Evolutionary conservation across 2,888 invertebrate species (phyloP).

Genomic region (Eristalis pertinax): DNA sequence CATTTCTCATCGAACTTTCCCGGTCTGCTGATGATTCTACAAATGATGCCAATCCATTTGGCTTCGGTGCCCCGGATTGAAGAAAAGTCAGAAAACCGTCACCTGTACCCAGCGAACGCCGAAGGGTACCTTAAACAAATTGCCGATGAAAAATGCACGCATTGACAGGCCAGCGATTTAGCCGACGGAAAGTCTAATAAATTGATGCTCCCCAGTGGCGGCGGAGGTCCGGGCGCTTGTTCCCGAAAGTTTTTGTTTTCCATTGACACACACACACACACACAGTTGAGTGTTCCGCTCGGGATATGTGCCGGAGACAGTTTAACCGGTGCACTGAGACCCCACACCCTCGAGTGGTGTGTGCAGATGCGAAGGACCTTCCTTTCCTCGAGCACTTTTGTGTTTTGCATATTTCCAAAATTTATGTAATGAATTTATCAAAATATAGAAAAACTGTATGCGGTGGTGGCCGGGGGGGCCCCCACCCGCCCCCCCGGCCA

Average conservation of each 20-base stretch:
- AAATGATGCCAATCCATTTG: slow-evolving; percentile 48
- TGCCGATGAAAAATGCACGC: slow-evolving; percentile 58
- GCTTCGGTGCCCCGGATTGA: neutral
- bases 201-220: slow-evolving; percentile 47
- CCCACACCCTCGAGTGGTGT: neutral
- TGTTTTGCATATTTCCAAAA: slow-evolving; percentile 63
- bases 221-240: slow-evolving; percentile 6
- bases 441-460: slow-evolving; percentile 32
- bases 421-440: slow-evolving; percentile 72
- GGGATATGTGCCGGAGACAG: slow-evolving; percentile 55
- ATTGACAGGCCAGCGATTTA: slow-evolving; percentile 60
- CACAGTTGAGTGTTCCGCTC: slow-evolving; percentile 6
- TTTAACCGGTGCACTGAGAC: slow-evolving; percentile 54
- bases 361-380: neutral
- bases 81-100: neutral
- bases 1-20: slow-evolving; percentile 61
- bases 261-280: slow-evolving; percentile 24
- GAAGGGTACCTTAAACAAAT: slow-evolving; percentile 28
- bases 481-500: no score
- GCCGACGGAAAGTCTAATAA: slow-evolving; percentile 58
- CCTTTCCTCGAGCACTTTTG: slow-evolving; percentile 51
- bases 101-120: neutral
- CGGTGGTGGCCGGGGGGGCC: no score
- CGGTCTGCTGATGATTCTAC: slow-evolving; percentile 55
- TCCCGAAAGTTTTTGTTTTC: slow-evolving; percentile 50